Base-by-base conservation (phyloP, 2,797 vertebrate species). In the Hippopotamyrus pictus region DNA sequence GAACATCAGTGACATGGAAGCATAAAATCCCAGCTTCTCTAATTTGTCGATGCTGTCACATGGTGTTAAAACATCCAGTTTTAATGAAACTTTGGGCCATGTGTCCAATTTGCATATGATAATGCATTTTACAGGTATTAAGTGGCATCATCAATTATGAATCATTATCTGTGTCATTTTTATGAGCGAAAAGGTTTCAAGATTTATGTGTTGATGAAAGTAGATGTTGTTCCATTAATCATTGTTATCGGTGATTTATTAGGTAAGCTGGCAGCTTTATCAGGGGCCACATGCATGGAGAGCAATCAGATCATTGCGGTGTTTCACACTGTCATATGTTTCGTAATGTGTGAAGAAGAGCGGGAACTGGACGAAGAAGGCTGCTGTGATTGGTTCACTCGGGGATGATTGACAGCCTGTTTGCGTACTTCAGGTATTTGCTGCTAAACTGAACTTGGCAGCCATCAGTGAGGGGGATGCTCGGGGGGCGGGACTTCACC, bases 381-480 rank as follows among this genome's bases (percentile, higher is more conserved):
- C 44, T 62, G 57, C 54, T 48, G 41, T 89, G 54, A 89, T 69
- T 89, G 53, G 41, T 59, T 89, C n/a, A 41, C 33, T 84, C 22
- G 3, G 6, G 19, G 29, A 48, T 84, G 46, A 86, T 50, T 69
- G 53, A 86, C 25, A 19, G 22, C 1, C 25, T 87, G 48, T 57
- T 89, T 57, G 93, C 91, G 59, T 87, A 91, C 5, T 50, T 90
- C 83, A 97, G 96, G 94, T 96, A 85, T 88, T 95, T 89, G 91
- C 87, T 85, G 93, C 93, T 90, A 92, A 93, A 90, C 92, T 97
- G 51, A 94, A 86, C 88, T 17, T 94, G 89, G 93, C 94, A 53
- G 94, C 95, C 2, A 92, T 96, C 86, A 95, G 93, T 90, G 95
- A 96, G 86, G 93, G 92, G 1, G 93, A 96, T 92, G 94, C 95